phyloP scores from a whole-genome alignment of 2,797 vertebrate genomes.

The Arctocebus calabarensis region DNA sequence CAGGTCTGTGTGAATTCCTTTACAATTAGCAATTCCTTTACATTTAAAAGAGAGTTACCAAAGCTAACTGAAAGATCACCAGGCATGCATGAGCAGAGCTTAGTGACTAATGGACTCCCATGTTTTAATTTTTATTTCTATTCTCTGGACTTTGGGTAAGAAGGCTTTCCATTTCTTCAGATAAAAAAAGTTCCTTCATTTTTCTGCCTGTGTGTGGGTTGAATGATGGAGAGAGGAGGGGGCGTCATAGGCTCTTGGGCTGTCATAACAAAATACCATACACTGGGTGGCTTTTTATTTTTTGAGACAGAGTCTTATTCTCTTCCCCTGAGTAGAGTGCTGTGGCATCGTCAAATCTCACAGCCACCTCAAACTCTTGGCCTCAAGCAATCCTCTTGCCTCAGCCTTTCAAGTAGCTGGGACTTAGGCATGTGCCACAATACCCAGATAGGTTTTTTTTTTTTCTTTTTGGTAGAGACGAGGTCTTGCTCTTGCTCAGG shows the following conservation, averaged over 20 bases:
- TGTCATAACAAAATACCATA: background rate
- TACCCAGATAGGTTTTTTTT: too few relatives aligned
- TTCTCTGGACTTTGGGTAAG: background rate
- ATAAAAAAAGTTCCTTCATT: constrained; percentile 26
- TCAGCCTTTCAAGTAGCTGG: too few relatives aligned
- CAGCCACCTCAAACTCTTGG: too few relatives aligned
- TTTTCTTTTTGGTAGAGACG: too few relatives aligned
- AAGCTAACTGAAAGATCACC: constrained; percentile 18
- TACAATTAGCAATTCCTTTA: constrained; percentile 13
- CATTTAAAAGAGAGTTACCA: constrained; percentile 36
- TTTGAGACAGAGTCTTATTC: too few relatives aligned
- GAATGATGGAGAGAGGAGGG: background rate
- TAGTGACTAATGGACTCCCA: constrained; percentile 39
- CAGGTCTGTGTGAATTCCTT: constrained; percentile 3
- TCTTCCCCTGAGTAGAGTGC: too few relatives aligned
- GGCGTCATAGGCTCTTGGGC: background rate
- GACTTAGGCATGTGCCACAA: too few relatives aligned
- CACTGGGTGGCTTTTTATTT: background rate
- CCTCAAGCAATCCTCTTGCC: too few relatives aligned
- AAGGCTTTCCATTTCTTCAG: constrained; percentile 51
- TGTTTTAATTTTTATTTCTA: background rate
- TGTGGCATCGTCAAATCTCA: too few relatives aligned
- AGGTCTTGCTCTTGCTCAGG: too few relatives aligned
- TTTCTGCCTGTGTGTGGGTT: background rate
- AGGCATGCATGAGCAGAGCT: constrained; percentile 22